Base-by-base conservation (phyloP, 2,797 vertebrate genomes). In the Gobionotothen gibberifrons region DNA sequence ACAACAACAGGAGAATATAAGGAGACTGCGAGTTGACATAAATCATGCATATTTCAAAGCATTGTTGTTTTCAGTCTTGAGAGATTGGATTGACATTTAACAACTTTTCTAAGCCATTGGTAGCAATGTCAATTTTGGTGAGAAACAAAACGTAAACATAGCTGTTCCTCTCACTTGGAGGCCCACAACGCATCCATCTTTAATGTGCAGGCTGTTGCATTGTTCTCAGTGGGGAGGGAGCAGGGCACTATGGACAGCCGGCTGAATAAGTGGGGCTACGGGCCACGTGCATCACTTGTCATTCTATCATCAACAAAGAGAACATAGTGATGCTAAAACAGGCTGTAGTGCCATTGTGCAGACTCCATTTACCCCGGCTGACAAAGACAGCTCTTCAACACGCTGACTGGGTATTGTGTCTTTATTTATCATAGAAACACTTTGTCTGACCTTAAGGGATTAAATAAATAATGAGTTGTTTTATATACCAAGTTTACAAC, bases 221-320 rank as follows among this genome's bases (percentile, higher is more conserved):
- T 78, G 81, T 82, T 60, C 49, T 56, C 54, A 46, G 39, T 8
- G 43, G 32, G 75, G 76, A 59, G 72, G 75, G 65, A 53, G 73
- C 72, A 48, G 76, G 84, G 77, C 86, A 85, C 52, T 59, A 19
- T 21, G 14, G 72, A 78, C 70, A 64, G 59, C 62, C 47, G 15
- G 68, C 79, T 84, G 82, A 86, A 76, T 81, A 79, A 76, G 11
- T 32, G 64, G 66, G 61, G 73, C 73, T 46, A 4, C 2, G 14
- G 60, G 78, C 83, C 49, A 9, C 69, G 44, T 83, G 87, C 65
- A 81, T 64, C 85, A 57, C 78, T 91, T 92, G 89, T 90, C 59
- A 72, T 86, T 89, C 83, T 76, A 64, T 62, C 39, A 42, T 73
- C 58, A 84, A 90, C 90, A 90, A 90, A 91, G 83, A 74, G 72